Percentiles rank a stretch among this genome's conserved stretches.
Evolutionary conservation across 1,140 invertebrate species (phyloP).

Genomic region (Eumaeus atala): DNA sequence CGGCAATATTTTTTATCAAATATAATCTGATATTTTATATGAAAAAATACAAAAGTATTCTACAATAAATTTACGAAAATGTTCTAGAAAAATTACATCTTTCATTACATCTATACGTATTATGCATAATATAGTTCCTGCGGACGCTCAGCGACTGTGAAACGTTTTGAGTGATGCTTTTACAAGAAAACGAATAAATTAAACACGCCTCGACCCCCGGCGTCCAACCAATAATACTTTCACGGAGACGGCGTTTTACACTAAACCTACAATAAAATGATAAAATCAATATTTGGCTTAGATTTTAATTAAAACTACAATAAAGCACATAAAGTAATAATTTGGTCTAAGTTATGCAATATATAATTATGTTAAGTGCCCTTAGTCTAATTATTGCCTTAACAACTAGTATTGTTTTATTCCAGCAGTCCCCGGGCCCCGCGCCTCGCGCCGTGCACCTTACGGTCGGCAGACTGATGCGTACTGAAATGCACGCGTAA

Average conservation of each 20-base stretch:
- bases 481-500: conserved; percentile 8
- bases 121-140: conserved; percentile 53
- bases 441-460: conserved; percentile 27
- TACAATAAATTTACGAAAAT: conserved; percentile 58
- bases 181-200: conserved; percentile 46
- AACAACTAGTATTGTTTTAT: conserved; percentile 49
- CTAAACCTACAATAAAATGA: conserved; percentile 57
- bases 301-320: conserved; percentile 68
- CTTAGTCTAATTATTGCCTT: conserved; percentile 70
- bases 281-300: conserved; percentile 74
- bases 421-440: conserved; percentile 50
- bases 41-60: conserved; percentile 72
- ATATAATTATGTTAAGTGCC: conserved; percentile 66
- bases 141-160: conserved; percentile 6
- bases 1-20: conserved; percentile 61
- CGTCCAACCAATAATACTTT: conserved; percentile 66
- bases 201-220: conserved; percentile 55
- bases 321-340: conserved; percentile 70
- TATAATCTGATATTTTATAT: conserved; percentile 56
- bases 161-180: conserved; percentile 30
- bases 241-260: conserved; percentile 52
- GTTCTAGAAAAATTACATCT: conserved; percentile 66
- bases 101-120: conserved; percentile 56
- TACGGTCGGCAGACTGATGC: neutral
- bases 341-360: conserved; percentile 73